phyloP scores from a whole-genome alignment of 92 coral and sea anemone genomes.

The Virgularia gustaviana region DNA sequence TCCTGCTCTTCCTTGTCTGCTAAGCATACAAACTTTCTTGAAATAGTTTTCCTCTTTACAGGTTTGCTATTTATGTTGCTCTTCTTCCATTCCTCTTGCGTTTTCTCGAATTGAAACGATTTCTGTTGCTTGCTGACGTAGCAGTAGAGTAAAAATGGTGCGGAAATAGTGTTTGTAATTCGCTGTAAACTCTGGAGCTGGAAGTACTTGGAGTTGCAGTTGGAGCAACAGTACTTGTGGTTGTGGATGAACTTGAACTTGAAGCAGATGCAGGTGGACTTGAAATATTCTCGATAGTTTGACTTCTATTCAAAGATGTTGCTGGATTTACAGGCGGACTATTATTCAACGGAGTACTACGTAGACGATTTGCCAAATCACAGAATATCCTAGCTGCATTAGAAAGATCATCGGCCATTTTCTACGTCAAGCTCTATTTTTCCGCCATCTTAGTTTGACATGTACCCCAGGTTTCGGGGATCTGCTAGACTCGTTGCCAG shows the following conservation, averaged over 20 bases:
- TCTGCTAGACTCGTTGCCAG: constrained; percentile 1
- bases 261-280: neutral
- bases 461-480: constrained; percentile 7
- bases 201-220: constrained; percentile 20
- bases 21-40: constrained; percentile 52
- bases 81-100: constrained; percentile 12
- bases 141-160: constrained; percentile 24
- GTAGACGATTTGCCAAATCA: constrained; percentile 19
- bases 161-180: constrained; percentile 33
- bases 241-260: neutral
- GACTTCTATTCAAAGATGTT: neutral
- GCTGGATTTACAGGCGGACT: constrained; percentile 1
- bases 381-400: constrained; percentile 3
- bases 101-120: neutral
- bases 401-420: constrained; percentile 12
- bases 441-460: constrained; percentile 2
- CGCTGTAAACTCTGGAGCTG: constrained; percentile 4
- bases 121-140: constrained; percentile 13
- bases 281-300: neutral
- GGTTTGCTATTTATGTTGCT: neutral
- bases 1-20: constrained; percentile 50
- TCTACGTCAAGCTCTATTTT: neutral
- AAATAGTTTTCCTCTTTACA: constrained; percentile 30
- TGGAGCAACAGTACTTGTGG: neutral
- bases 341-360: constrained; percentile 6